Conservation (phyloP, 1,140 invertebrate species). For the Colletes latitarsis region DNA sequence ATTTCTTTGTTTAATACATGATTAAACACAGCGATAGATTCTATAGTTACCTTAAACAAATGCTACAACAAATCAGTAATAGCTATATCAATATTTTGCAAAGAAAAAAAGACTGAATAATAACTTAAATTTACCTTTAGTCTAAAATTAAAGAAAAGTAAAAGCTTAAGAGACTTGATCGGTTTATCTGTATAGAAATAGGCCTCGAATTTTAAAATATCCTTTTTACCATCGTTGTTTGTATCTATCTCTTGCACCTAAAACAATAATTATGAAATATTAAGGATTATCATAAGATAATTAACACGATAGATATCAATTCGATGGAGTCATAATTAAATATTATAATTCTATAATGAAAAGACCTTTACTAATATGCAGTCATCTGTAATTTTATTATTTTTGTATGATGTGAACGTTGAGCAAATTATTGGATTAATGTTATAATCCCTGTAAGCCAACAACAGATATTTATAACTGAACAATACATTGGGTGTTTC, state of each 20-base stretch:
- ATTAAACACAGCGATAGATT: constrained; percentile 80
- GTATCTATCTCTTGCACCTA: constrained; percentile 83
- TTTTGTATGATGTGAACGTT: constrained; percentile 74
- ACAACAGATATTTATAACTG: constrained; percentile 76
- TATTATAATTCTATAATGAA: neutral
- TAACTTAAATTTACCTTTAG: constrained; percentile 77
- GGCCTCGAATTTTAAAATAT: constrained; percentile 81
- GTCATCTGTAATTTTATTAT: constrained; percentile 75
- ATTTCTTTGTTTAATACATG: constrained; percentile 77
- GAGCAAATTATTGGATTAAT: constrained; percentile 74
- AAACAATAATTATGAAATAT: constrained; percentile 40
- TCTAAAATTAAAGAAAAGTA: constrained; percentile 83
- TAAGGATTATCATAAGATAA: constrained; percentile 19
- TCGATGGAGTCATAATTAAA: neutral
- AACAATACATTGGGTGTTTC: constrained; percentile 75
- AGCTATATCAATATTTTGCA: neutral
- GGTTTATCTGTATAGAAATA: constrained; percentile 77
- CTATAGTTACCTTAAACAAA: constrained; percentile 74
- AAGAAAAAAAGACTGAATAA: neutral
- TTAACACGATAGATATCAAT: constrained; percentile 1
- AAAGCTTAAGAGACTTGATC: constrained; percentile 80
- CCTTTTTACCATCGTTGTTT: constrained; percentile 82
- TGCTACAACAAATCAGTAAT: constrained; percentile 63
- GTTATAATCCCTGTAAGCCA: constrained; percentile 69
- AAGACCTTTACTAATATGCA: constrained; percentile 73